Evolutionary conservation across 1,140 invertebrate genomes (phyloP).

Genomic region (Drosophila tani): DNA sequence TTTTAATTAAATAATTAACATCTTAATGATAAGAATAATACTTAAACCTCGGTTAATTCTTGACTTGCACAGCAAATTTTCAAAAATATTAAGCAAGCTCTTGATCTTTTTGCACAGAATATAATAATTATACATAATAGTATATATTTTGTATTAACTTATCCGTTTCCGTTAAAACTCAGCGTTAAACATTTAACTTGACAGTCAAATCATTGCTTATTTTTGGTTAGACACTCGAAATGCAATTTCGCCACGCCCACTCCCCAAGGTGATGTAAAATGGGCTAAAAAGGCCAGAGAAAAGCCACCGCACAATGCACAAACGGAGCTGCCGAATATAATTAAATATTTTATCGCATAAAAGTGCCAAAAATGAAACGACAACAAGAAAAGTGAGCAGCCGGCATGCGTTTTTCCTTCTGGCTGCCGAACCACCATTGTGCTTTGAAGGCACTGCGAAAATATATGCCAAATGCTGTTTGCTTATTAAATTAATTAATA

Average conservation of each 20-base stretch:
- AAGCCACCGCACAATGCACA: constrained; percentile 75
- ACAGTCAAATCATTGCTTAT: constrained; percentile 33
- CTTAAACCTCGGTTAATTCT: no score
- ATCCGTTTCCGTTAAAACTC: no score
- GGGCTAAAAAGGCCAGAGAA: constrained; percentile 1
- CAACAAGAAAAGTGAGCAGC: constrained; percentile 77
- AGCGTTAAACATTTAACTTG: not conserved
- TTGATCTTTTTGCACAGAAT: no score
- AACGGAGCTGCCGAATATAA: constrained; percentile 80
- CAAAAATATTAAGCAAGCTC: no score
- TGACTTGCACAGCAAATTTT: no score
- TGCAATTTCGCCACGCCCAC: constrained; percentile 44
- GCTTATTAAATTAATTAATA: no score
- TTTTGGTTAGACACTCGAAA: constrained; percentile 50
- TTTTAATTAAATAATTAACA: not conserved
- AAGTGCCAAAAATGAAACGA: constrained; percentile 81
- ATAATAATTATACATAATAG: no score
- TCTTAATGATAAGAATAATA: no score
- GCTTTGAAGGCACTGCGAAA: not conserved
- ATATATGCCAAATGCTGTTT: no score
- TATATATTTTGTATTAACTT: no score
- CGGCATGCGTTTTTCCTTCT: constrained; percentile 69
- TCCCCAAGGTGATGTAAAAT: constrained; percentile 64
- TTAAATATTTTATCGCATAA: constrained; percentile 84
- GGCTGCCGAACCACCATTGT: constrained; percentile 43